Base-by-base conservation (phyloP, 1,140 invertebrate species). In the Muscidifurax raptorellus region DNA sequence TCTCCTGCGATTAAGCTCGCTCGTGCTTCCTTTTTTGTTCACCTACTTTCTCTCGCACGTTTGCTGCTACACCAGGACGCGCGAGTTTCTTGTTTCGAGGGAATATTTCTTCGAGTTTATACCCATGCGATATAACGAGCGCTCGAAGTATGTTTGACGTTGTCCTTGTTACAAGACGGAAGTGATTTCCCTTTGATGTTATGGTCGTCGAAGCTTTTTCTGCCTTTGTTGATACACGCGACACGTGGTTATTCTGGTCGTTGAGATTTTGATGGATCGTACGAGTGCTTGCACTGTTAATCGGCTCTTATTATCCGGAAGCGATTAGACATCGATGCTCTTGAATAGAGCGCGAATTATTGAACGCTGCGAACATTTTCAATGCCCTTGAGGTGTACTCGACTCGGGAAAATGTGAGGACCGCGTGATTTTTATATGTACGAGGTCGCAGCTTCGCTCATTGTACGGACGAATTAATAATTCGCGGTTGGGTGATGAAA, bases 121-220 rank as follows among this genome's bases (percentile, higher is more conserved):
- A n/a, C n/a, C 47, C 27, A 13, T 32, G 44, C n/a, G 47, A 64
- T 64, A 52, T 32, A 77, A 77, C 15, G 59, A 66, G 59, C 59
- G 5, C 59, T 36, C 59, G 10, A 67, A 78, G 52, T 36, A 67
- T 36, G 32, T 67, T 66, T 66, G 77, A 66, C n/a, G 52, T 18
- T 25, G 52, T 59, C 52, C 76, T 66, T 78, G 30, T 15, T 77
- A 40, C n/a, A n/a, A 12, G 27, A 59, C 9, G 75, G 47, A 64
- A 78, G 28, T 12, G 47, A 79, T 67, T 36, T 79, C 22, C 32
- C 76, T 67, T 79, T 79, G 22, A 79, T 22, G 2, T 77, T 64
- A 9, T 32, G 28, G 3, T 76, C 25, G 47, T 15, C 27, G 27
- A 59, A 22, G n/a, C 27, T 52, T 32, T 59, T 9, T n/a, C 44